Evolutionary conservation across 1,140 invertebrate genomes (phyloP).

Genomic region (Leptinotarsa texana): DNA sequence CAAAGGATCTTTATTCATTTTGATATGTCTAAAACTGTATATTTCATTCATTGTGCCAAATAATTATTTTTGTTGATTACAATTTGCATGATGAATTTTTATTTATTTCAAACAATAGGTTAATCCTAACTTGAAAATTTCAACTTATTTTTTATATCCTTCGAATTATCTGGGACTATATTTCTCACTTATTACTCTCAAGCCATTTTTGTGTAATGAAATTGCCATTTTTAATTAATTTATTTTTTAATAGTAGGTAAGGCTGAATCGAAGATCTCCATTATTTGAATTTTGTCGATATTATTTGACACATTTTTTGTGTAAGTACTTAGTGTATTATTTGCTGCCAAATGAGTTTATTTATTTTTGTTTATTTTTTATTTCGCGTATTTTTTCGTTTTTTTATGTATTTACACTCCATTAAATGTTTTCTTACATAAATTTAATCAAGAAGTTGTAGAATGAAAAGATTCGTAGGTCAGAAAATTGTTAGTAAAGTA

Average conservation of each 20-base stretch:
- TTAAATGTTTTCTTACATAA: conserved; percentile 26
- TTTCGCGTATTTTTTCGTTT: not conserved
- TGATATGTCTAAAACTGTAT: too few species aligned
- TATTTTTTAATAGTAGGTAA: conserved; percentile 6
- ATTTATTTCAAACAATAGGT: too few species aligned
- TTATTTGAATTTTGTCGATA: conserved; percentile 17
- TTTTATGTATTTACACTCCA: not conserved
- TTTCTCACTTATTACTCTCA: not conserved
- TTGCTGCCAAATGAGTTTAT: conserved; percentile 35
- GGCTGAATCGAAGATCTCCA: conserved; percentile 22
- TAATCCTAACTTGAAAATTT: too few species aligned
- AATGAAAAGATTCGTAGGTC: conserved; percentile 16
- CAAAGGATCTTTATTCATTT: not conserved
- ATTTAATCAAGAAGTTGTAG: conserved; percentile 19
- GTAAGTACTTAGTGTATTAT: conserved; percentile 19
- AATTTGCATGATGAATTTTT: too few species aligned
- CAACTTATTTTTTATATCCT: too few species aligned
- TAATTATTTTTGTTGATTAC: too few species aligned
- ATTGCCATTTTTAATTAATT: conserved; percentile 22
- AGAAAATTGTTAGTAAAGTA: conserved; percentile 4
- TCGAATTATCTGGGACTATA: too few species aligned
- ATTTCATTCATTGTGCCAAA: too few species aligned
- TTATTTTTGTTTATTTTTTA: conserved; percentile 14
- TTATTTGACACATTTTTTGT: conserved; percentile 7
- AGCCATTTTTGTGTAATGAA: not conserved